These are phyloP conservation scores for Drosophila nr. fundita DNA, from an alignment of 2,888 invertebrate species.

Conservation along the genomic window DNA sequence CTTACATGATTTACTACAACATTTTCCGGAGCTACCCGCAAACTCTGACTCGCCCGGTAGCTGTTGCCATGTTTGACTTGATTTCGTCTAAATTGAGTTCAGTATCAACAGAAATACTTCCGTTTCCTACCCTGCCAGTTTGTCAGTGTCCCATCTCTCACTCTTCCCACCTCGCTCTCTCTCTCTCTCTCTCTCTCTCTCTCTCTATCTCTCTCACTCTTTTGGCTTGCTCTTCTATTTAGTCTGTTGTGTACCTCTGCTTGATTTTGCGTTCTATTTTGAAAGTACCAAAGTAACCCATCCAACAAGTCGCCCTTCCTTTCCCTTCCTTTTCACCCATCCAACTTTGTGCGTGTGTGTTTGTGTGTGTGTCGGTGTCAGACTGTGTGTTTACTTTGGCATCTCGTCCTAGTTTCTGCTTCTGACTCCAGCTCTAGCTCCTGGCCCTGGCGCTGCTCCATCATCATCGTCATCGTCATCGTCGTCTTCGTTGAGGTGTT, in stretches of 20 bases:
- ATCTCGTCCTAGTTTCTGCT: constrained; percentile 50
- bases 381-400: constrained; percentile 70
- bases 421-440: constrained; percentile 16
- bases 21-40: constrained; percentile 46
- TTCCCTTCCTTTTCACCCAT: not conserved
- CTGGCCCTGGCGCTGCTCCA: constrained; percentile 7
- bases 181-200: not conserved
- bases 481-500: constrained; percentile 64
- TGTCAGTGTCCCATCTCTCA: constrained; percentile 44
- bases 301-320: constrained; percentile 47
- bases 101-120: constrained; percentile 81
- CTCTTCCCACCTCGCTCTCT: not conserved
- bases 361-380: constrained; percentile 34
- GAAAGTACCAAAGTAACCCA: constrained; percentile 58
- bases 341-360: constrained; percentile 19
- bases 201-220: not conserved
- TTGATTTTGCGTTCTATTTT: constrained; percentile 65
- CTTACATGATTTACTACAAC: constrained; percentile 79
- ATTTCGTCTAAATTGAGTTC: constrained; percentile 81
- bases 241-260: constrained; percentile 67
- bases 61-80: constrained; percentile 79
- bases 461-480: constrained; percentile 20
- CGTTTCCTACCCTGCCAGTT: constrained; percentile 69
- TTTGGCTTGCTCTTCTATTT: constrained; percentile 8
- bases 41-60: constrained; percentile 18